These are phyloP conservation scores for Zootermopsis nevadensis DNA, from an alignment of 2,888 invertebrate species.

Conservation along the genomic window DNA sequence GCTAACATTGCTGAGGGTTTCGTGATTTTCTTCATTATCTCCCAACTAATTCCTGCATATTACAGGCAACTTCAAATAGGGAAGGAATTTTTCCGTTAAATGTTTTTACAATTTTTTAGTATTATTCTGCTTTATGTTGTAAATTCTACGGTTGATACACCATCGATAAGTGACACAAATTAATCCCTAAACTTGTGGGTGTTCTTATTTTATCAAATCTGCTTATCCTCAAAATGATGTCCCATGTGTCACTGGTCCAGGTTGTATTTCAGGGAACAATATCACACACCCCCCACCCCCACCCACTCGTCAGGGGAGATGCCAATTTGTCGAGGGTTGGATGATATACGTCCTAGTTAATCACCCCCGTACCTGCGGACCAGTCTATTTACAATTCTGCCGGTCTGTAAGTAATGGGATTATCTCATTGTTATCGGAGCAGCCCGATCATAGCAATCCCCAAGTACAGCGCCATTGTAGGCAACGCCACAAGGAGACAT, in stretches of 20 bases:
- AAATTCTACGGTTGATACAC: too few relatives aligned
- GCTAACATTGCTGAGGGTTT: too few relatives aligned
- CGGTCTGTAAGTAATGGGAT: slow-evolving; percentile 41
- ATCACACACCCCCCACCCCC: background rate
- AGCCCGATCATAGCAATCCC: background rate
- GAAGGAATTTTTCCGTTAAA: too few relatives aligned
- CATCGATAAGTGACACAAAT: too few relatives aligned
- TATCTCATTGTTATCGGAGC: slow-evolving; percentile 35
- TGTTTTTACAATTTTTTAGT: too few relatives aligned
- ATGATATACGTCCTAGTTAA: slow-evolving; percentile 30
- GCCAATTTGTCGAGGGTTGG: slow-evolving; percentile 26
- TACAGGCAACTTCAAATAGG: too few relatives aligned
- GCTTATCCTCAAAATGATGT: background rate
- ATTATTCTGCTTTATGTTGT: too few relatives aligned
- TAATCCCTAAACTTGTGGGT: background rate
- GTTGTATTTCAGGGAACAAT: slow-evolving; percentile 10
- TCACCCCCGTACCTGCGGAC: slow-evolving; percentile 31
- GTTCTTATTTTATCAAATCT: background rate
- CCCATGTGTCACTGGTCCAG: background rate
- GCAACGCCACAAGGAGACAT: too few relatives aligned
- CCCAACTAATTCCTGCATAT: too few relatives aligned
- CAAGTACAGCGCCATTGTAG: too few relatives aligned
- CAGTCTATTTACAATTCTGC: slow-evolving; percentile 31
- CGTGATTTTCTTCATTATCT: too few relatives aligned
- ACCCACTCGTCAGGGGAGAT: background rate